Conservation (phyloP, 2,113 vertebrate species). For the Etheostoma spectabile region DNA sequence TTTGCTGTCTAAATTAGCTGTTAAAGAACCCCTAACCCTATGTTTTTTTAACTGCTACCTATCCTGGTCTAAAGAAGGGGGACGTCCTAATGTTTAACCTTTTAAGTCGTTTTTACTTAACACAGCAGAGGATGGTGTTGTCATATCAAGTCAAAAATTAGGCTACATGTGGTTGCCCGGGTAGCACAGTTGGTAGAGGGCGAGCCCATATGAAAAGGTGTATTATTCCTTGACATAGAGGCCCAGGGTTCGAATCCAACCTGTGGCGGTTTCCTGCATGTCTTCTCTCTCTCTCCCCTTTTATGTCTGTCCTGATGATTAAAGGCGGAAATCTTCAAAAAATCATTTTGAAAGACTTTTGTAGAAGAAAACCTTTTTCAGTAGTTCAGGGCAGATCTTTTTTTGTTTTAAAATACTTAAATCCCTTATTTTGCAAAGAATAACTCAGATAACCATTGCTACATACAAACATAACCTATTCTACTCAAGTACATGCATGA, state of each 20-base stretch:
- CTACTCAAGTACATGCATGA: no score
- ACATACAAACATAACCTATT: no score
- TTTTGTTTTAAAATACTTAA: background rate
- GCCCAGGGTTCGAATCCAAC: no score
- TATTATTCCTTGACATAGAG: no score
- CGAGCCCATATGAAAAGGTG: no score
- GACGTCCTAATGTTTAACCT: constrained; percentile 2
- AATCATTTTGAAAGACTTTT: background rate
- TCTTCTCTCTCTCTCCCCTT: no score
- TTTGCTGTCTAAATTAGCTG: constrained; percentile 7
- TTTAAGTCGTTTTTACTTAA: background rate
- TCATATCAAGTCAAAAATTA: background rate
- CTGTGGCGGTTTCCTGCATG: no score
- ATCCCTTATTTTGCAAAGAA: background rate
- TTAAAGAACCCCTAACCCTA: constrained; percentile 20
- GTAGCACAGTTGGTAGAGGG: no score
- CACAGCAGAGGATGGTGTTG: background rate
- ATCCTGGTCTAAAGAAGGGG: background rate
- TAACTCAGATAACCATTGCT: background rate
- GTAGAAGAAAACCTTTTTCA: no score
- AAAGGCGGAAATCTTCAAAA: no score
- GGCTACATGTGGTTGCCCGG: no score
- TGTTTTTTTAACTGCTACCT: constrained; percentile 6
- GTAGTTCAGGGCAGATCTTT: background rate
- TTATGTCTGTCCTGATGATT: no score